A percentile compares a stretch with the other conserved stretches of the same genome.
These are phyloP conservation scores for Paramormyrops hopkinsi DNA, from an alignment of 2,797 vertebrate genomes.

Conservation along the genomic window DNA sequence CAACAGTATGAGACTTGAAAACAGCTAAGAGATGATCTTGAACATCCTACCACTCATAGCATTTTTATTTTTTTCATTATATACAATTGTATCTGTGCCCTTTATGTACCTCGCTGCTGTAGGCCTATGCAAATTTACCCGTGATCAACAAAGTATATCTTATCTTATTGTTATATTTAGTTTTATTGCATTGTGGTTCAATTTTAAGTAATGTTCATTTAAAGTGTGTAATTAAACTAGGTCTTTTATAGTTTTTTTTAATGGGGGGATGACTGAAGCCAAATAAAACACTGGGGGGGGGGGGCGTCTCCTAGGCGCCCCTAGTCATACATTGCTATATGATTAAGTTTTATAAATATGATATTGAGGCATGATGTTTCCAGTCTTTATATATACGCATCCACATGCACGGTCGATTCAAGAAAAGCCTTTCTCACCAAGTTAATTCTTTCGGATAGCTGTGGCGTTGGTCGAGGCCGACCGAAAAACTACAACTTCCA, in stretches of 20 bases:
- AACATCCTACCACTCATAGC: neutral
- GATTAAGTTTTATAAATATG: neutral
- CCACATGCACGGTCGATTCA: neutral
- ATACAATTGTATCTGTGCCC: neutral
- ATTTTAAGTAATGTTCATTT: neutral
- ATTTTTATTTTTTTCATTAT: neutral
- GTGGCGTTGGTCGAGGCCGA: neutral
- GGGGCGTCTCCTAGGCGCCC: neutral
- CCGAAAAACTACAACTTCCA: slow-evolving; percentile 23
- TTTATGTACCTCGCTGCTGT: neutral
- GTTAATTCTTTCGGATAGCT: neutral
- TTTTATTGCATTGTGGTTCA: neutral
- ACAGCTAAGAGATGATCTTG: neutral
- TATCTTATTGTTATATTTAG: neutral
- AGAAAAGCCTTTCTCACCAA: neutral
- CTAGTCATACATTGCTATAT: neutral
- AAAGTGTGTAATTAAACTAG: neutral
- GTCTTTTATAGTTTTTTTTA: neutral
- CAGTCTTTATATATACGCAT: neutral
- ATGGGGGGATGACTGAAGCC: neutral
- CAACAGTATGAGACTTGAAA: neutral
- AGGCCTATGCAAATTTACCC: neutral
- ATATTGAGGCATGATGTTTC: neutral
- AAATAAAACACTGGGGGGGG: neutral
- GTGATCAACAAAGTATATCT: neutral